These are phyloP conservation scores for Archilochus colubris DNA, from an alignment of 2,113 vertebrate species.

Conservation along the genomic window DNA sequence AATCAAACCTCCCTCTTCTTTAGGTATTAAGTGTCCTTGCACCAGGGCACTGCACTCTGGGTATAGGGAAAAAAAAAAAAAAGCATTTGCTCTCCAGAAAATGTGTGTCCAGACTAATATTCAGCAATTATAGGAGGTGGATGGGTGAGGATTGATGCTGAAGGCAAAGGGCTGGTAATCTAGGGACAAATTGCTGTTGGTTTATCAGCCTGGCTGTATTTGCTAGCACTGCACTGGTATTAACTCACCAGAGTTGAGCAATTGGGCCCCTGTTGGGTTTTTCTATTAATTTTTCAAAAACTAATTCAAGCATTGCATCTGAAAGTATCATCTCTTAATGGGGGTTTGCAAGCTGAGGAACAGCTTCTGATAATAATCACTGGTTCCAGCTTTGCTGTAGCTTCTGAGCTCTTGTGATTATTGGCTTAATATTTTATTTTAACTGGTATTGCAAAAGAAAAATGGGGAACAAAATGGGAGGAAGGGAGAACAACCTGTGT, in stretches of 20 bases:
- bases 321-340: neutral
- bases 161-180: neutral
- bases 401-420: neutral
- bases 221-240: neutral
- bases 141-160: neutral
- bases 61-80: neutral
- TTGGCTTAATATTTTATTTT: neutral
- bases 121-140: neutral
- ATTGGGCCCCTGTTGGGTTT: neutral
- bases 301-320: neutral
- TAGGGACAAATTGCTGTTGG: neutral
- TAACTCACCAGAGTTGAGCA: neutral
- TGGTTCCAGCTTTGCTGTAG: neutral
- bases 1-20: neutral
- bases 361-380: neutral
- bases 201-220: neutral
- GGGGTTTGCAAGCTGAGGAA: neutral
- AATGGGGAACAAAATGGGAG: neutral
- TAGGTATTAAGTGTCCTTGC: rapidly evolving
- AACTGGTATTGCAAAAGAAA: neutral
- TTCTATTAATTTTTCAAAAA: neutral
- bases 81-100: neutral
- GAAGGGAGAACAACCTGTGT: rapidly evolving
- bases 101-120: neutral
- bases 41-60: neutral